Evolutionary conservation across 2,888 invertebrate genomes (phyloP), one percentile per base, ranked within the genome.

Genomic region (Acleris literana): DNA sequence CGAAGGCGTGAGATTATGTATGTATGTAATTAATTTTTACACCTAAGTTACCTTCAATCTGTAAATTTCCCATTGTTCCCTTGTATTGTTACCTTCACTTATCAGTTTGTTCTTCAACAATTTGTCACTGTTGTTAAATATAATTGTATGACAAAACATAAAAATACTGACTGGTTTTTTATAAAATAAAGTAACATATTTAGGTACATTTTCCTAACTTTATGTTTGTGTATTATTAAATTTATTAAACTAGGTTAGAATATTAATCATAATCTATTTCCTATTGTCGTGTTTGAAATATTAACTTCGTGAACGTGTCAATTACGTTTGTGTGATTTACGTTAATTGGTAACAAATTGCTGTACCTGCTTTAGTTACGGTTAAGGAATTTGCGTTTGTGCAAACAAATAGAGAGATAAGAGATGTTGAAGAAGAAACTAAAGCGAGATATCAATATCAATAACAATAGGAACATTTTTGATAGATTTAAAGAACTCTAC

Each of bases 331-430:
- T 48, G 18, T 49, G 59, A 59, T 64, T 59, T 59, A 60, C 49
- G 11, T 43, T 64, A 59, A 59, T 64, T 64, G 54, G 59, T 49
- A 63, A 59, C 64, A 59, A 64, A 64, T 60, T 43, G 54, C 54
- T 59, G n/a, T 54, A 39, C 39, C 39, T 39, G 39, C 39, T 39
- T 48, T 29, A 48, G 25, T 57, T 57, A 54, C 54, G 18, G 54
- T 25, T 9, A 11, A 17, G 33, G 33, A 53, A 58, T 44, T 44
- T 22, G 43, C 9, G 43, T 49, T 33, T 49, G 17, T 48, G 22
- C 25, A 43, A 4, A 64, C 58, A 59, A n/a, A 60, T 58, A 60
- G 59, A 39, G 64, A 48, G 53, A 53, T 54, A 56, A 55, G 43
- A 44, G 16, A 58, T 58, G 49, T 59, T 54, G n/a, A 11, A 33